phyloP scores from a whole-genome alignment of 2,888 invertebrate genomes.

The Celastrina argiolus region DNA sequence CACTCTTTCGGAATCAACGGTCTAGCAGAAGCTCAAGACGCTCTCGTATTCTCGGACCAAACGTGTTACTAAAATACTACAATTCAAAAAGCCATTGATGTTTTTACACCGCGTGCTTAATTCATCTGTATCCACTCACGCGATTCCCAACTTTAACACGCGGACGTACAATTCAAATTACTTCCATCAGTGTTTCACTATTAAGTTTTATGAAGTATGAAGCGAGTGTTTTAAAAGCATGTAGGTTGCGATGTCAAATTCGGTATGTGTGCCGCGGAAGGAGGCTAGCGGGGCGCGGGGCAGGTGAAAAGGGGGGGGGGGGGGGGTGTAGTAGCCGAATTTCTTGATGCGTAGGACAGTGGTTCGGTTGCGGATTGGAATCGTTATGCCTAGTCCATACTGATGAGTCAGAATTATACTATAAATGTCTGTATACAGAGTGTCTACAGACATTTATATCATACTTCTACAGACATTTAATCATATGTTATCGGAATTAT shows the following conservation, averaged over 20 bases:
- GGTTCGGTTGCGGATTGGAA: background rate
- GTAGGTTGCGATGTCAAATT: conserved; percentile 65
- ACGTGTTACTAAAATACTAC: conserved; percentile 13
- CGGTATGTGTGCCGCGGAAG: conserved; percentile 65
- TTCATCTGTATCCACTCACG: conserved; percentile 50
- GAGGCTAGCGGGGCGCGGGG: conserved; percentile 42
- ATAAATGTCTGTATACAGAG: no score
- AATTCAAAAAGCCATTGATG: conserved; percentile 16
- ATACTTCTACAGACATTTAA: no score
- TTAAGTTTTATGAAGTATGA: conserved; percentile 39
- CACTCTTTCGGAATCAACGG: no score
- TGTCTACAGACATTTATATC: no score
- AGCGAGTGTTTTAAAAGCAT: conserved; percentile 53
- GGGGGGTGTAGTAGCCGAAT: conserved; percentile 35
- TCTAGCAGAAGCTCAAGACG: no score
- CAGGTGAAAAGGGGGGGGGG: conserved; percentile 38
- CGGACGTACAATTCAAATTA: background rate
- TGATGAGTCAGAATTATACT: background rate
- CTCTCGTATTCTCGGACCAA: no score
- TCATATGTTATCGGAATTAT: no score
- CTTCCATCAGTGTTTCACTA: conserved; percentile 26
- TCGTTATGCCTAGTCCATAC: background rate
- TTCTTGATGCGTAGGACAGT: conserved; percentile 1
- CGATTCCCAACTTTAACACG: conserved; percentile 44
- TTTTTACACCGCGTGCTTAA: conserved; percentile 42